Conservation (phyloP, 2,797 vertebrate species). For the Dendrocincla tyrannina region DNA sequence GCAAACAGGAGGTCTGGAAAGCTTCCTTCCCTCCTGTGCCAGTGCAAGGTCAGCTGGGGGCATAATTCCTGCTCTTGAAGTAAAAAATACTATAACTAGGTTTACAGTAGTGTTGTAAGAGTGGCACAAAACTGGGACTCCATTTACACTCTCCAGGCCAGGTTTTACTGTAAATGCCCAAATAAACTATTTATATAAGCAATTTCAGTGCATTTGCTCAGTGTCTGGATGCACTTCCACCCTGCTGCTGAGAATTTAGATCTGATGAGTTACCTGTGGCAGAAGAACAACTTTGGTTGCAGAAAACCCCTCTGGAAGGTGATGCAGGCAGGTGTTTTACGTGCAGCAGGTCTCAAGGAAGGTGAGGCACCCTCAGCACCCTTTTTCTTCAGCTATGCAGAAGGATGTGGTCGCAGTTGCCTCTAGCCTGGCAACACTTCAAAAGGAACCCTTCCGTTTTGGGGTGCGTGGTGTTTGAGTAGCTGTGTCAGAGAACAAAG, state of each 20-base stretch:
- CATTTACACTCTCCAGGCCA: background rate
- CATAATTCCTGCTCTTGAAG: background rate
- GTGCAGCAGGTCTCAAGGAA: background rate
- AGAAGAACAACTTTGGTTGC: background rate
- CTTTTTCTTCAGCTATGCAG: rapidly evolving
- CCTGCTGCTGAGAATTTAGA: background rate
- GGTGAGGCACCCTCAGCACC: background rate
- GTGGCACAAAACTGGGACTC: background rate
- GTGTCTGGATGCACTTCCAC: background rate
- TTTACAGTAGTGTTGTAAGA: background rate
- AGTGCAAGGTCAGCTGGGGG: conserved; percentile 14
- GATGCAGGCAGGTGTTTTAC: background rate
- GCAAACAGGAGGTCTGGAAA: conserved; percentile 54
- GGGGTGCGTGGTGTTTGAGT: background rate
- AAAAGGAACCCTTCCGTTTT: background rate
- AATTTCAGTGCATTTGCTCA: background rate
- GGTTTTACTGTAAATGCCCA: background rate
- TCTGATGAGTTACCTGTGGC: background rate
- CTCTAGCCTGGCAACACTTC: background rate
- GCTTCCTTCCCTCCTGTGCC: conserved; percentile 25
- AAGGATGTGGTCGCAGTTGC: background rate
- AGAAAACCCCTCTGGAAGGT: background rate
- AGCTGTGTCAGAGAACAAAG: background rate
- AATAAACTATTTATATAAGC: background rate
- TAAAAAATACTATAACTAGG: background rate